These are phyloP conservation scores for Caenorhabditis sp. DNA, from an alignment of 2,888 invertebrate genomes.

Conservation along the genomic window DNA sequence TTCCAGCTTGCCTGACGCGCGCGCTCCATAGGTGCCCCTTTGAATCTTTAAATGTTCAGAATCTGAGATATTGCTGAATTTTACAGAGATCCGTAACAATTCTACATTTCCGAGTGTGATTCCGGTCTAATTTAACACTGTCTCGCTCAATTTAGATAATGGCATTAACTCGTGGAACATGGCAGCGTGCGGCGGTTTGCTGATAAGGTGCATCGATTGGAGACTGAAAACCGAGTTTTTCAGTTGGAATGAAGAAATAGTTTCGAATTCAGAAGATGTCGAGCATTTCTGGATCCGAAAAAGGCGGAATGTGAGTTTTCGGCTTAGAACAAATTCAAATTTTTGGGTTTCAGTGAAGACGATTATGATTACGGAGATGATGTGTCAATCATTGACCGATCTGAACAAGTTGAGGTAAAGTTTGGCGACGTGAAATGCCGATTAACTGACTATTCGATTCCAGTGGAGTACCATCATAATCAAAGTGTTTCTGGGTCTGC, in stretches of 20 bases:
- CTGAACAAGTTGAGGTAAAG: conserved; percentile 39
- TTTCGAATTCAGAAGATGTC: conserved; percentile 37
- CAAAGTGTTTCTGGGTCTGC: conserved; percentile 54
- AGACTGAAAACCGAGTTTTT: conserved; percentile 43
- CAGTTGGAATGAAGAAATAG: conserved; percentile 28
- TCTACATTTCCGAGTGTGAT: not conserved
- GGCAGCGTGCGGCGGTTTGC: conserved; percentile 30
- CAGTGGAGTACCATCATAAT: conserved; percentile 58
- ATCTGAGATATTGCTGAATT: too few species aligned
- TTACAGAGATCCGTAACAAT: too few species aligned
- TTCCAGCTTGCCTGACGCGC: too few species aligned
- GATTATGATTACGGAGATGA: conserved; percentile 59
- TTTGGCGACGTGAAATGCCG: too few species aligned
- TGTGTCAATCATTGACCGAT: conserved; percentile 62
- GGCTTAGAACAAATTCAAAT: not conserved
- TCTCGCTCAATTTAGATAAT: conserved; percentile 35
- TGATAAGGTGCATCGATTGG: conserved; percentile 56
- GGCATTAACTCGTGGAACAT: conserved; percentile 57
- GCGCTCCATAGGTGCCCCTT: too few species aligned
- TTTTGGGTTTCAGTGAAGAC: conserved; percentile 12
- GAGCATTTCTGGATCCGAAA: conserved; percentile 21
- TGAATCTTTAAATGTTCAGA: too few species aligned
- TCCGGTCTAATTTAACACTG: not conserved
- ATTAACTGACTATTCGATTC: not conserved
- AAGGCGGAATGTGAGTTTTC: not conserved